Evolutionary conservation across 2,113 vertebrate genomes (phyloP).

Genomic region (Entomyzon cyanotis): DNA sequence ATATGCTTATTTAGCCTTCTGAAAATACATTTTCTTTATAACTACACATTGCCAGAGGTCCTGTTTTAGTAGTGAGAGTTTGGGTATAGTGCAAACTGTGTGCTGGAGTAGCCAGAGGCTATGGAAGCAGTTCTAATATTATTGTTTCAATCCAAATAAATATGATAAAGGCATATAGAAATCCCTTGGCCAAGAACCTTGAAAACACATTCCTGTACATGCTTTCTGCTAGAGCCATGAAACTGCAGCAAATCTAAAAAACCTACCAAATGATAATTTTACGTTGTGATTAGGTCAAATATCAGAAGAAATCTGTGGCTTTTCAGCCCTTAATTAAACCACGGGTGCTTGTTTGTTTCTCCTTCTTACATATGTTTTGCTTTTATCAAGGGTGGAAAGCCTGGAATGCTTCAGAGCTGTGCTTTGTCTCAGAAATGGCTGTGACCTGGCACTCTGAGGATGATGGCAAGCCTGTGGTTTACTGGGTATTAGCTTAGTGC

Average conservation of each 20-base stretch:
- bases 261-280: neutral
- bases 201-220: neutral
- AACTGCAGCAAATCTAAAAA: neutral
- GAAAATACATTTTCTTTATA: neutral
- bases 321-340: neutral
- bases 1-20: neutral
- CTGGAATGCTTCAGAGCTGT: neutral
- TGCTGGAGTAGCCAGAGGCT: neutral
- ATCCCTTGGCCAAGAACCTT: neutral
- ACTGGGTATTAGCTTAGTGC: neutral
- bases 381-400: neutral
- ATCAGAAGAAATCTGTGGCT: neutral
- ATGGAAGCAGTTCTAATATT: neutral
- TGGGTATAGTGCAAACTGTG: neutral
- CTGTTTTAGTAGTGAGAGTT: neutral
- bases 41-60: neutral
- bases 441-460: neutral
- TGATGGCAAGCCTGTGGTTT: neutral
- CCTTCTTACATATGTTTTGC: fast-evolving
- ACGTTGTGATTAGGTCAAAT: neutral
- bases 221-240: neutral
- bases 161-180: neutral
- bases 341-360: neutral
- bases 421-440: neutral
- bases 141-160: neutral